Conservation (phyloP, 2,797 vertebrate genomes). For the Mus caroli region DNA sequence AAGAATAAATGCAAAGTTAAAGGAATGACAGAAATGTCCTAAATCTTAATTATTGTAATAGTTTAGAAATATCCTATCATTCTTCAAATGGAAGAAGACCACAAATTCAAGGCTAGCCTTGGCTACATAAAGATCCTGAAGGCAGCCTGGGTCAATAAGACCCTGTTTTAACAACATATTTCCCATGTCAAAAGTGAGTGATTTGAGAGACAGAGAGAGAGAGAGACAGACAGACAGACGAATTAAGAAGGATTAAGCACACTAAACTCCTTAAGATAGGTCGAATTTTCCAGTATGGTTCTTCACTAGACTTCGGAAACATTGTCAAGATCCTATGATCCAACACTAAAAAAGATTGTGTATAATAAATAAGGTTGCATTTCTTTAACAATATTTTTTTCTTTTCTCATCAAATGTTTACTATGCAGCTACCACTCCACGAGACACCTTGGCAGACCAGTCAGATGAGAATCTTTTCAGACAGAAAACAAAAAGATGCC, state of each 20-base stretch:
- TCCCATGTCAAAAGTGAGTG: neutral
- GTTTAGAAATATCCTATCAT: constrained; percentile 14
- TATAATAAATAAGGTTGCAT: neutral
- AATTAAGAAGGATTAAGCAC: neutral
- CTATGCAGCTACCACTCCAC: constrained; percentile 2
- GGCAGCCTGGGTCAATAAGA: neutral
- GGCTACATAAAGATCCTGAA: neutral
- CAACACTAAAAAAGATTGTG: neutral
- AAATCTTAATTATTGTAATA: neutral
- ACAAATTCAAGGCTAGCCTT: neutral
- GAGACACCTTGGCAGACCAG: neutral
- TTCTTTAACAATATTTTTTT: constrained; percentile 35
- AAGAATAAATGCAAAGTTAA: neutral
- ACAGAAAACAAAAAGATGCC: constrained; percentile 25
- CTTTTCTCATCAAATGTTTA: constrained; percentile 46
- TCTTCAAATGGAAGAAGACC: neutral
- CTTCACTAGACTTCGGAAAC: constrained; percentile 7
- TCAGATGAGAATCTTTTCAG: constrained; percentile 3
- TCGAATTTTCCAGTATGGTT: neutral
- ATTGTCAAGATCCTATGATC: neutral
- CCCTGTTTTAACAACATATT: neutral
- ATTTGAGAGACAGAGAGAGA: neutral
- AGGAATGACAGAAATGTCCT: neutral
- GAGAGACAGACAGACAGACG: neutral
- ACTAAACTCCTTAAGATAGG: neutral